Evolutionary conservation across 1,140 invertebrate species (phyloP), one percentile per base, ranked within the genome.

Genomic region (Trissolcus basalis): DNA sequence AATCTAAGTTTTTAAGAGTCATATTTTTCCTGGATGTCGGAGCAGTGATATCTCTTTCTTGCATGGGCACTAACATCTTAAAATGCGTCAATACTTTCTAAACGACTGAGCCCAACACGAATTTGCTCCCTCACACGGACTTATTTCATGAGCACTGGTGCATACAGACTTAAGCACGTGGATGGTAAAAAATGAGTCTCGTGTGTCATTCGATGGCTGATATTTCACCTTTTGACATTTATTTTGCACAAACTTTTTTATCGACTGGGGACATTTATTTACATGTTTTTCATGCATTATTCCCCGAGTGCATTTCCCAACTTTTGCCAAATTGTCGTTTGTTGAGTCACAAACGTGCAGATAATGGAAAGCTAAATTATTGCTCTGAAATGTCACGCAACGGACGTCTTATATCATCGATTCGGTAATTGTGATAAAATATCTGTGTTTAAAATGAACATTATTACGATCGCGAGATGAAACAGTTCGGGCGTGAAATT

Each of bases 1-100:
- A n/a, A n/a, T n/a, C n/a, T n/a, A n/a, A n/a, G 51, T 69, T 69
- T 60, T 55, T 55, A 55, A 49, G 56, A 70, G 67, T 70, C 44
- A 55, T 61, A 61, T 61, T 61, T 61, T 61, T 55, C 48, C 27
- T n/a, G 8, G 14, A 6, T 35, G 36, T 19, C 33, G 39, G 4
- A 12, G 19, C n/a, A 19, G 32, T 63, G 47, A n/a, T n/a, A n/a
- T n/a, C n/a, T 54, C 35, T 48, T 47, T 15, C 10, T n/a, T 47
- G 43, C 32, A 15, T 32, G 50, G 15, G 15, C 47, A 35, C 41
- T 14, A 35, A 61, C 36, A 56, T 56, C 39, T 50, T 14, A 35
- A n/a, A 51, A 50, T 44, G 63, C 59, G 51, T 71, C 68, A 63
- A 63, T 71, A 69, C 65, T 60, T 60, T 39, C 58, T 14, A 56